A percentile compares a stretch with the other conserved stretches of the same genome.
phyloP scores from a whole-genome alignment of 2,113 vertebrate species.

The Centropus bengalensis region DNA sequence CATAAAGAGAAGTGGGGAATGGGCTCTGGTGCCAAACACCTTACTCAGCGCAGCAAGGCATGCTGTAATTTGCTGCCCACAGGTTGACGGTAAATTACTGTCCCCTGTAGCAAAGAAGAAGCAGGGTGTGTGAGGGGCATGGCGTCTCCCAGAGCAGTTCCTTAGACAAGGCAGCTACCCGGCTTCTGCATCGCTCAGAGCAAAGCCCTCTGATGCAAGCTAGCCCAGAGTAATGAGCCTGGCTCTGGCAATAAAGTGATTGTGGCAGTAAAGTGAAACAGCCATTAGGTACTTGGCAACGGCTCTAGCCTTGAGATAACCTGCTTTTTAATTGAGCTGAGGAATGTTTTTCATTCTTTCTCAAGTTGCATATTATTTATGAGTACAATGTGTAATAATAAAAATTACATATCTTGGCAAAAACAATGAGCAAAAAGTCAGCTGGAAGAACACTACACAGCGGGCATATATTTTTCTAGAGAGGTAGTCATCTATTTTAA shows the following conservation, averaged over 20 bases:
- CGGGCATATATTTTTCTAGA: background rate
- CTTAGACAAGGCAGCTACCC: background rate
- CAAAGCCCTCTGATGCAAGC: background rate
- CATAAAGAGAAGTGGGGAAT: background rate
- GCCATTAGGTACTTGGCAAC: constrained; percentile 61
- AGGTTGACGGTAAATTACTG: constrained; percentile 10
- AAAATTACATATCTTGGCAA: constrained; percentile 57
- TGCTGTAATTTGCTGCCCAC: background rate
- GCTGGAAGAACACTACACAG: constrained; percentile 39
- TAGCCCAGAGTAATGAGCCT: constrained; percentile 48
- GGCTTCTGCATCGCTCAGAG: background rate
- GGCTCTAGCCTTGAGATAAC: constrained; percentile 53
- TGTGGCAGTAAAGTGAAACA: constrained; percentile 64
- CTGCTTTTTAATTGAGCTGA: constrained; percentile 68
- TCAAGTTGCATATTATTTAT: constrained; percentile 65
- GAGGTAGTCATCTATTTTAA: constrained; percentile 56
- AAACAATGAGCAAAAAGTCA: constrained; percentile 52
- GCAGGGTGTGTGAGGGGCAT: background rate
- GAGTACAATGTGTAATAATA: constrained; percentile 60
- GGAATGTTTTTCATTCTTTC: constrained; percentile 63
- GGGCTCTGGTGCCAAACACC: constrained; percentile 10
- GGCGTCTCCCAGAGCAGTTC: background rate
- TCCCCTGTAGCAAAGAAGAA: constrained; percentile 9
- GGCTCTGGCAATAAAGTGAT: constrained; percentile 43
- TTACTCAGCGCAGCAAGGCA: background rate